phyloP scores from a whole-genome alignment of 2,888 invertebrate species.

The Eumacrocentrus americanus region DNA sequence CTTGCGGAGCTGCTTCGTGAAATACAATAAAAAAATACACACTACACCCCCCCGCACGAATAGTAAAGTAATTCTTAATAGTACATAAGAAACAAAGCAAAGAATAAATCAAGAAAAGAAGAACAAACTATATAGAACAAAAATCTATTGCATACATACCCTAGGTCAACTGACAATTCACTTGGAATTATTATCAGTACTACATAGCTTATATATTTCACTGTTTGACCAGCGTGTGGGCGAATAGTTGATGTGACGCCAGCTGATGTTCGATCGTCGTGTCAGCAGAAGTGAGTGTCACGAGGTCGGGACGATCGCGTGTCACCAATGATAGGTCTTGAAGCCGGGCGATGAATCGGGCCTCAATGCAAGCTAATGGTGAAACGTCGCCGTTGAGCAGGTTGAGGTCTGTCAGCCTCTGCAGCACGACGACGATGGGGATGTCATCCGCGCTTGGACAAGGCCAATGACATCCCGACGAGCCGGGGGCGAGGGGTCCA shows the following conservation, averaged over 20 bases:
- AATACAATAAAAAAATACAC: conserved; percentile 19
- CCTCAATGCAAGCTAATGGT: conserved; percentile 19
- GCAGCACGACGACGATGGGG: neutral
- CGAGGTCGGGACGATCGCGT: conserved; percentile 15
- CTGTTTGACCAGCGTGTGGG: neutral
- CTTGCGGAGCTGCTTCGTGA: conserved; percentile 33
- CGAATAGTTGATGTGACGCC: neutral
- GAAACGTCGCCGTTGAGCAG: conserved; percentile 19
- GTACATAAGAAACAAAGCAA: conserved; percentile 16
- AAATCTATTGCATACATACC: neutral
- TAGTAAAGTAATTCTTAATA: conserved; percentile 1
- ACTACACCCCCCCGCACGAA: neutral
- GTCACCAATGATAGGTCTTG: conserved; percentile 16
- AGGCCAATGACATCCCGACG: conserved; percentile 59
- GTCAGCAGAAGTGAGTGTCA: conserved; percentile 10
- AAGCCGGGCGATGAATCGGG: conserved; percentile 31
- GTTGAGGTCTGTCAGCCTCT: conserved; percentile 22
- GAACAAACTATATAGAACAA: conserved; percentile 6
- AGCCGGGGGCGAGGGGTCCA: conserved; percentile 54
- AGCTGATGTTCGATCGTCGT: conserved; percentile 20
- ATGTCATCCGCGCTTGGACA: neutral
- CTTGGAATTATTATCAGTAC: neutral
- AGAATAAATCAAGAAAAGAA: conserved; percentile 13
- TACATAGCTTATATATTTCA: too few species aligned
- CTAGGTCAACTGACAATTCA: neutral